Base-by-base conservation (phyloP, 2,888 invertebrate genomes). In the Pinctada fucata region DNA sequence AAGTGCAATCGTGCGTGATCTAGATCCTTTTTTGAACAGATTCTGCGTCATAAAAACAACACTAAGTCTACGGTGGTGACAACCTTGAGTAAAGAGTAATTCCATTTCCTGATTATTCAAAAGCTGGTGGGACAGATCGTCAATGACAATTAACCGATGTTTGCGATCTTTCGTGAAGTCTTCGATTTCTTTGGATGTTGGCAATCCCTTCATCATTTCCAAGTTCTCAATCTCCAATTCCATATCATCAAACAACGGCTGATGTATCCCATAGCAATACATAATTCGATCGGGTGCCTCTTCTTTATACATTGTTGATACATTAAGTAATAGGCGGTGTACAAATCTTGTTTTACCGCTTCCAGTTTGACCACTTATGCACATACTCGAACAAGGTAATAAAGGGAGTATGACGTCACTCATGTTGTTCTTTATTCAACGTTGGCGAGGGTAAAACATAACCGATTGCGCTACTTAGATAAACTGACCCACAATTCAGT, bases 201-300 rank as follows among this genome's bases (percentile, higher is more conserved):
- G 84, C 10, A 82, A 75, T 4, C 71, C n/a, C n/a, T n/a, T n/a
- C n/a, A n/a, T 71, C 75, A 83, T 82, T 10, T 58, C 72, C 1
- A 84, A 72, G 10, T 79, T 50, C 0, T 80, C 79, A 49, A 84
- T 78, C 0, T 69, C 63, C n/a, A 73, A 47, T 75, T 82, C 78
- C 73, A 84, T 82, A 58, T 83, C 79, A 50, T 75, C 75, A 71
- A 75, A 84, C 3, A 82, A 67, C 3, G 79, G 82, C 72, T 84
- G 84, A 75, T 82, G 78, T 3, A 84, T 83, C 50, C 83, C 73
- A 45, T 82, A 83, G 65, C 76, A 82, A 65, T 79, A 82, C 50
- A 82, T n/a, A 2, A 81, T 66, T 1, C 67, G n/a, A 3, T 64
- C 45, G 3, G 82, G 83, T 0, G 82, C 78, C 2, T 82, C 82